phyloP scores from a whole-genome alignment of 2,113 vertebrate species.

The Tupaia tana region DNA sequence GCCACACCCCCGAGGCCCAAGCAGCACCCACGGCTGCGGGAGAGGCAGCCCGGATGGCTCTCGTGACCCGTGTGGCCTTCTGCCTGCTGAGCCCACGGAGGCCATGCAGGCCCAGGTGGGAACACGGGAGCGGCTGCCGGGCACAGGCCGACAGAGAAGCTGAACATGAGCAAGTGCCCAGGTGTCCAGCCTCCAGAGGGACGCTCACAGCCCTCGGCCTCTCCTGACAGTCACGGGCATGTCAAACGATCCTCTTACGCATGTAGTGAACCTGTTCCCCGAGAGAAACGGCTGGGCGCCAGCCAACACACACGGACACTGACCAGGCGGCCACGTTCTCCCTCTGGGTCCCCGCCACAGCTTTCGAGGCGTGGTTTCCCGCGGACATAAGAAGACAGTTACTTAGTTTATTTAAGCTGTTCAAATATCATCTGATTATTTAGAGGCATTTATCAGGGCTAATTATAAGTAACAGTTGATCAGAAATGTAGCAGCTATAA shows the following conservation, averaged over 20 bases:
- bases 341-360: background rate
- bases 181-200: background rate
- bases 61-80: no score
- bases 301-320: background rate
- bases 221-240: background rate
- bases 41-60: no score
- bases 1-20: no score
- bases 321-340: accelerated
- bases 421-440: conserved; percentile 71
- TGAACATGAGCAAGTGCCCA: no score
- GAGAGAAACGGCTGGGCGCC: background rate
- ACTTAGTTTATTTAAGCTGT: conserved; percentile 54
- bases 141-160: background rate
- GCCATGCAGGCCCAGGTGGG: accelerated
- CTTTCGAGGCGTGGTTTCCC: background rate
- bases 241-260: background rate
- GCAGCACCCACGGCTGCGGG: no score
- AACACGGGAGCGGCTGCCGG: accelerated
- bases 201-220: accelerated
- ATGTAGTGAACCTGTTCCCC: background rate
- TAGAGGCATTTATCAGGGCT: conserved; percentile 55
- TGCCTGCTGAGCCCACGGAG: no score
- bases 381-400: background rate
- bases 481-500: conserved; percentile 49
- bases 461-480: conserved; percentile 69